Conservation (phyloP, 1,140 invertebrate species). For the Conopomorpha cramerella region DNA sequence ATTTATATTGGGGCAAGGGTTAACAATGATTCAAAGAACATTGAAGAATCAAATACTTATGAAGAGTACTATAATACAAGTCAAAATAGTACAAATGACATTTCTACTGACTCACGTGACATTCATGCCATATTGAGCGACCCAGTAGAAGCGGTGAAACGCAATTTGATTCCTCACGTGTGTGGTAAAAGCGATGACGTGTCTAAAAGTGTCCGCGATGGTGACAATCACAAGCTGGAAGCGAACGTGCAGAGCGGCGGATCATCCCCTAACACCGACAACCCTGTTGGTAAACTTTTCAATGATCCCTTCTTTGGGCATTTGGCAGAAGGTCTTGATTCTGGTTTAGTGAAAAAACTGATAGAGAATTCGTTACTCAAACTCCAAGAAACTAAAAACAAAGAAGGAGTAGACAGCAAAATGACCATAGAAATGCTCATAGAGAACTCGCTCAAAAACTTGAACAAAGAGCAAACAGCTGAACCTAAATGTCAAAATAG, state of each 20-base stretch:
- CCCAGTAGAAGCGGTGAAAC: slow-evolving; percentile 71
- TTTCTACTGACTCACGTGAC: too few species aligned
- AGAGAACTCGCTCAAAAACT: slow-evolving; percentile 59
- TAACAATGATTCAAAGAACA: slow-evolving; percentile 20
- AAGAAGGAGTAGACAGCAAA: slow-evolving; percentile 60
- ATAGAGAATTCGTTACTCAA: slow-evolving; percentile 68
- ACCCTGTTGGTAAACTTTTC: slow-evolving; percentile 63
- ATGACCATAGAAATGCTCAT: slow-evolving; percentile 63
- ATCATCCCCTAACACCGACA: too few species aligned
- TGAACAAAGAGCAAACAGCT: slow-evolving; percentile 37
- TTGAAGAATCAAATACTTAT: slow-evolving; percentile 33
- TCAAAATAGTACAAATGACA: slow-evolving; percentile 10
- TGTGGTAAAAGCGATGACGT: slow-evolving; percentile 65
- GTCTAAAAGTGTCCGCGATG: too few species aligned
- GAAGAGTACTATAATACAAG: slow-evolving; percentile 41
- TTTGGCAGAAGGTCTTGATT: slow-evolving; percentile 64
- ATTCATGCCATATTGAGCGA: slow-evolving; percentile 64
- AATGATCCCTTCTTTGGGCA: slow-evolving; percentile 65
- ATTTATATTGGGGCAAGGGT: slow-evolving; percentile 52
- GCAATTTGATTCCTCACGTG: slow-evolving; percentile 73
- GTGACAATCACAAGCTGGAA: too few species aligned
- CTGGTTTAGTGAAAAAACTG: slow-evolving; percentile 61
- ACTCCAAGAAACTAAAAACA: slow-evolving; percentile 60
- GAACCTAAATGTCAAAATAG: slow-evolving; percentile 10
- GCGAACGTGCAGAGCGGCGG: too few species aligned